Base-by-base conservation (phyloP, 2,113 vertebrate species). In the Morone chrysops region DNA sequence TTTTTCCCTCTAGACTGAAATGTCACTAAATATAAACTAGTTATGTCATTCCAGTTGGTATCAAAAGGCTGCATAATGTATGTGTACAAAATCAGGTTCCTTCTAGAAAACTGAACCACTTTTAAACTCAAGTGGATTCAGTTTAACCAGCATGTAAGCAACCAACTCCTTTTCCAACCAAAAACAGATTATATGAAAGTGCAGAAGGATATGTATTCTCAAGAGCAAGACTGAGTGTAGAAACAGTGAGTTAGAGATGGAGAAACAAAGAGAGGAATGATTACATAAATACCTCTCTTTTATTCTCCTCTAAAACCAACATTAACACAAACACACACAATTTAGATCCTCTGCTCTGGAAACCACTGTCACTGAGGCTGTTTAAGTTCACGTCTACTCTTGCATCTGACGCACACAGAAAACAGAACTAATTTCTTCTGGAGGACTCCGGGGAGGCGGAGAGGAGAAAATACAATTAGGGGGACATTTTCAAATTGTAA, bases 401-500 rank as follows among this genome's bases (percentile, higher is more conserved):
- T 80, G 7, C 0, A 0, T 61, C 22, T 88, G 90, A 90, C 70
- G 80, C 66, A 83, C 80, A 89, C 53, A 68, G n/a, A 87, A 73
- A 70, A 74, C 51, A 73, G 1, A 80, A 45, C 54, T 74, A 57
- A 78, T 87, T 81, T 75, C 74, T 80, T 72, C 17, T 63, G 47
- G 17, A 45, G 61, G 50, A 83, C 74, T 81, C 61, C 1, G 4
- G 51, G 38, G 57, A 78, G 47, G 2, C 62, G 41, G 25, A 36
- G 18, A 54, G 47, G 43, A 67, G 3, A 51, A 36, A 82, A 88
- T 12, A 80, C 38, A 83, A 83, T 77, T 75, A 81, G 47, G 17
- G 43, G 69, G 60, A 86, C 56, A 82, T 14, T 51, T 56, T 70
- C 47, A 16, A 80, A 80, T 40, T 60, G 59, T 25, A 78, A 80